Conservation (phyloP, 2,888 invertebrate genomes). For the Cerastoderma edule region DNA sequence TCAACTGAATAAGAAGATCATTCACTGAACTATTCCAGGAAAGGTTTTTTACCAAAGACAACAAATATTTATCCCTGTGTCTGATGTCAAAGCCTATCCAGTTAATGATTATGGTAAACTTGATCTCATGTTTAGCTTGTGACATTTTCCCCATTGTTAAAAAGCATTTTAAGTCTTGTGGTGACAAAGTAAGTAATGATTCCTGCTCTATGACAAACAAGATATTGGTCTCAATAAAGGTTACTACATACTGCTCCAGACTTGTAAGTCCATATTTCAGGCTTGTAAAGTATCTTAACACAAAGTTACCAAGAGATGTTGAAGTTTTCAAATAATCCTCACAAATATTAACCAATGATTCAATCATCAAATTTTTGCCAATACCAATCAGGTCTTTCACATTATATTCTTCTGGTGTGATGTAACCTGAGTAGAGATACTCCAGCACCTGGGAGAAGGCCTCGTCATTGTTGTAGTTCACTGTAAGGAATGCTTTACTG, state of each 20-base stretch:
- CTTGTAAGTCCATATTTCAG: conserved; percentile 86
- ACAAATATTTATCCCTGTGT: conserved; percentile 85
- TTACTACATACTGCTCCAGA: conserved; percentile 86
- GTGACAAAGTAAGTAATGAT: conserved; percentile 35
- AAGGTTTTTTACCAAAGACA: conserved; percentile 84
- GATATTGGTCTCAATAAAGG: conserved; percentile 84
- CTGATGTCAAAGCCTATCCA: conserved; percentile 63
- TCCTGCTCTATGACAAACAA: conserved; percentile 47
- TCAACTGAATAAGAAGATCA: conserved; percentile 83
- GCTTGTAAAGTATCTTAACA: conserved; percentile 86
- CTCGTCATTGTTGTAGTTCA: conserved; percentile 83
- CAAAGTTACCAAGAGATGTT: conserved; percentile 87
- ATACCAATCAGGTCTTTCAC: conserved; percentile 87
- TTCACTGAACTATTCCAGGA: conserved; percentile 60
- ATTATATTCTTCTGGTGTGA: conserved; percentile 86
- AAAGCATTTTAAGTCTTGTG: conserved; percentile 47
- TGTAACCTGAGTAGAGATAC: conserved; percentile 88
- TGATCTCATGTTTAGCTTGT: conserved; percentile 40
- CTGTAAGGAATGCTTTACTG: background rate
- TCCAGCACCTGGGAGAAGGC: conserved; percentile 86
- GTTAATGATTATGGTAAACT: conserved; percentile 53
- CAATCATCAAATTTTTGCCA: conserved; percentile 87
- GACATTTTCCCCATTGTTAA: conserved; percentile 45
- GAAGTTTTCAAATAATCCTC: conserved; percentile 87
- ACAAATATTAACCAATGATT: conserved; percentile 86